Evolutionary conservation across 2,888 invertebrate species (phyloP).

Genomic region (Caenorhabditis sulstoni): DNA sequence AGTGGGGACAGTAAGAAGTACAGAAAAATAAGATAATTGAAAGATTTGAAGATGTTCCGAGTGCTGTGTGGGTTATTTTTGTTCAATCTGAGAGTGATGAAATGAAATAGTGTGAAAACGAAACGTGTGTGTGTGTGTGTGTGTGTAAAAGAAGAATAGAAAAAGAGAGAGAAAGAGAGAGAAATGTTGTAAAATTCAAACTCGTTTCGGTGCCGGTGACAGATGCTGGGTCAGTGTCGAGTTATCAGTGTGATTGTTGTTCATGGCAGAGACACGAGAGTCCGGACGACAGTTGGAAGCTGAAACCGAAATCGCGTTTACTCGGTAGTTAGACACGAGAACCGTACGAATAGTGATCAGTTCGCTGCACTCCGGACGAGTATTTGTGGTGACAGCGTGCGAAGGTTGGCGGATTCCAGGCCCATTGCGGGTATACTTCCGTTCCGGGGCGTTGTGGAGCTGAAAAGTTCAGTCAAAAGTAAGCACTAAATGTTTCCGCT

Average conservation of each 20-base stretch:
- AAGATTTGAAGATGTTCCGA: not conserved
- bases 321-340: not conserved
- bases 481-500: not conserved
- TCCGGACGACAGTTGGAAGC: slow-evolving; percentile 43
- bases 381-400: slow-evolving; percentile 52
- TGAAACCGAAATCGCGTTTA: not conserved
- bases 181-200: slow-evolving; percentile 45
- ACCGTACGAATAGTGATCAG: slow-evolving; percentile 54
- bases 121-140: slow-evolving; percentile 18
- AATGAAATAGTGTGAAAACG: too few relatives aligned
- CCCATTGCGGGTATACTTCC: slow-evolving; percentile 50
- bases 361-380: slow-evolving; percentile 58
- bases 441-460: slow-evolving; percentile 57
- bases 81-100: too few relatives aligned
- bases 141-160: not conserved
- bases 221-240: slow-evolving; percentile 20
- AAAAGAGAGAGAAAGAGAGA: slow-evolving; percentile 19
- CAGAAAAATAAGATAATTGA: slow-evolving; percentile 9
- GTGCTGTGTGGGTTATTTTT: too few relatives aligned
- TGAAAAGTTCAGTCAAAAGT: slow-evolving; percentile 3
- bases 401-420: slow-evolving; percentile 35
- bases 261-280: slow-evolving; percentile 45
- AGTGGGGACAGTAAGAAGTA: slow-evolving; percentile 14
- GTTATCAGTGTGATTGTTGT: slow-evolving; percentile 22
- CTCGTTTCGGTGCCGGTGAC: slow-evolving; percentile 41